These are phyloP conservation scores for Piliocolobus tephrosceles DNA, from an alignment of 2,113 vertebrate species.

Conservation along the genomic window DNA sequence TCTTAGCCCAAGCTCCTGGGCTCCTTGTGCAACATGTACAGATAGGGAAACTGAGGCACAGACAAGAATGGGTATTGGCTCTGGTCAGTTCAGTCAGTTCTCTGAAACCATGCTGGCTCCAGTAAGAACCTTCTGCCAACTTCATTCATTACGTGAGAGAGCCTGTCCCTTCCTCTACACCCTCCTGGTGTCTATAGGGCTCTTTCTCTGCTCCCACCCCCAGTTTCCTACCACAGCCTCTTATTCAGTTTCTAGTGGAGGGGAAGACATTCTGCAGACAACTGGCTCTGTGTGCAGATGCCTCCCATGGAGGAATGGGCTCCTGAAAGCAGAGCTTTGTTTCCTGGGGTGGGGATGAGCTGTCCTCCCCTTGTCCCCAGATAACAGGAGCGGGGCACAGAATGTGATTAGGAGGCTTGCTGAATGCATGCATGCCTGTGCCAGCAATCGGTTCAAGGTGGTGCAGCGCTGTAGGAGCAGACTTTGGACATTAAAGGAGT, in stretches of 20 bases:
- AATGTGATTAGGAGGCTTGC: not conserved
- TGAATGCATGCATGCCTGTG: not conserved
- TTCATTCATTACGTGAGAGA: not conserved
- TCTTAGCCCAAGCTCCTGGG: not conserved
- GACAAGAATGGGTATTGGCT: not conserved
- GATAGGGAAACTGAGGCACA: not conserved
- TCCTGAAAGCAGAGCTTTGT: slow-evolving; percentile 2
- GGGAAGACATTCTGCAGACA: not conserved
- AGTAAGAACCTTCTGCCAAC: not conserved
- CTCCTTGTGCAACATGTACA: not conserved
- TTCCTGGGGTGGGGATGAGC: not conserved
- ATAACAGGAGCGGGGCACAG: not conserved
- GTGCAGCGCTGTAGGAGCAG: fast-evolving
- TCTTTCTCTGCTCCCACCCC: not conserved
- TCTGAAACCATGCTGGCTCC: not conserved
- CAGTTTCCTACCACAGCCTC: not conserved
- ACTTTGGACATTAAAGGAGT: not conserved
- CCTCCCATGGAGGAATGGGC: not conserved
- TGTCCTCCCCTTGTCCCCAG: not conserved
- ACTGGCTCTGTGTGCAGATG: not conserved
- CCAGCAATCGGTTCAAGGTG: not conserved
- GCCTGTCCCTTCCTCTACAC: too few relatives aligned
- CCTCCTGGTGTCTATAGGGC: not conserved
- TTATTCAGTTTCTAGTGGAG: not conserved
- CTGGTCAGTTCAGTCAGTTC: not conserved